Evolutionary conservation across 2,888 invertebrate genomes (phyloP), one percentile per base, ranked within the genome.

Genomic region (Oscheius onirici): DNA sequence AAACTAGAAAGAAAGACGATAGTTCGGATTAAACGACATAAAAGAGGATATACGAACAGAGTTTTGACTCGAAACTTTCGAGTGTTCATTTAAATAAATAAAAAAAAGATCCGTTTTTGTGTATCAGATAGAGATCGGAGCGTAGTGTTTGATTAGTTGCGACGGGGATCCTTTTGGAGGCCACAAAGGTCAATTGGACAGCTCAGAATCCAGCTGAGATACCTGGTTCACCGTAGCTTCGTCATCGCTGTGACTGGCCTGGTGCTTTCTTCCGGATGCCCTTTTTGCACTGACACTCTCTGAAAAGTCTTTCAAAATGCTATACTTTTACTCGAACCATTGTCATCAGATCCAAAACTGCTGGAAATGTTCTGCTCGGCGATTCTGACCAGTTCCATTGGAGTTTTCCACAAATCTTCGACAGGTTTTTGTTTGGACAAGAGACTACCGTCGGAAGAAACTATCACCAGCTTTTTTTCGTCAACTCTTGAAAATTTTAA

Each of bases 371-470:
- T 46, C 24, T 34, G 44, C 17, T 60, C 52, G 17, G 54, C 69
- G 1, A 69, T 60, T 58, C 60, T 15, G 20, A 51, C 34, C 28
- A 63, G 15, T 11, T 63, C 63, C 17, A 63, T 17, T 6, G 63
- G 55, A 20, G 40, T 15, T 13, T 55, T 66, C 66, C 66, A 66
- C 55, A 66, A 66, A 6, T 58, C 46, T 51, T 69, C 69, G 0
- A 46, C 67, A 10, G 66, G 69, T 40, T 58, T 41, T 13, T 60
- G 57, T 8, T 34, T 34, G 34, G 34, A 34, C 0, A 73, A 44
- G 2, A 76, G 44, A 22, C 58, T 63, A 49, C 76, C 76, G 41
- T 73, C 70, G 6, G 28, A 49, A 22, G 51, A n/a, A 0, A 74
- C 76, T 0, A 41, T 24, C 11, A 68, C 65, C 8, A 76, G 28